Evolutionary conservation across 2,797 vertebrate genomes (phyloP).

Genomic region (Nyctibius grandis): DNA sequence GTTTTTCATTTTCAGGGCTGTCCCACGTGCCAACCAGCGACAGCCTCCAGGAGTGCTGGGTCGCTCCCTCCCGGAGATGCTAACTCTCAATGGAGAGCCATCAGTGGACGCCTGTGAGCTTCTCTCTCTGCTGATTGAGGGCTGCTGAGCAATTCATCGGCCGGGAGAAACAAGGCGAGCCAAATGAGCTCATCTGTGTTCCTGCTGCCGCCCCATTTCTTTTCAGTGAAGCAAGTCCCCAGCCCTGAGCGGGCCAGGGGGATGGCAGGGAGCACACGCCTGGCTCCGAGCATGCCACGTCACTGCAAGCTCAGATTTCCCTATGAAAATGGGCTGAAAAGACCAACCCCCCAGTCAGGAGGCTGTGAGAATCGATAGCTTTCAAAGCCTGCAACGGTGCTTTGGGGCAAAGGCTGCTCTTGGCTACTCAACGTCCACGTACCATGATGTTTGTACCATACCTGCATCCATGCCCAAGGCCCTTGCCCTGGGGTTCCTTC

Average conservation of each 20-base stretch:
- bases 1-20: not conserved
- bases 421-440: fast-evolving
- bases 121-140: not conserved
- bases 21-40: not conserved
- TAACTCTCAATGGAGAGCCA: not conserved
- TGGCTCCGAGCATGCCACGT: not conserved
- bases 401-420: not conserved
- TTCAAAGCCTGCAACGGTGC: not conserved
- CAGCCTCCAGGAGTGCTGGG: not conserved
- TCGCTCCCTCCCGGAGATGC: not conserved
- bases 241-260: not conserved
- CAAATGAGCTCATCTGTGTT: not conserved
- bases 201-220: not conserved
- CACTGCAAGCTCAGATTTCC: not conserved
- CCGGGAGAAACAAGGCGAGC: not conserved
- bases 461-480: not conserved
- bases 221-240: not conserved
- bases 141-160: not conserved
- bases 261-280: not conserved
- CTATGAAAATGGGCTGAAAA: not conserved
- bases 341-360: not conserved
- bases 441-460: not conserved
- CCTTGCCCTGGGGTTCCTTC: not conserved
- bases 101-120: not conserved
- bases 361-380: not conserved